Evolutionary conservation across 2,888 invertebrate genomes (phyloP).

Genomic region (Caenorhabditis sp.): DNA sequence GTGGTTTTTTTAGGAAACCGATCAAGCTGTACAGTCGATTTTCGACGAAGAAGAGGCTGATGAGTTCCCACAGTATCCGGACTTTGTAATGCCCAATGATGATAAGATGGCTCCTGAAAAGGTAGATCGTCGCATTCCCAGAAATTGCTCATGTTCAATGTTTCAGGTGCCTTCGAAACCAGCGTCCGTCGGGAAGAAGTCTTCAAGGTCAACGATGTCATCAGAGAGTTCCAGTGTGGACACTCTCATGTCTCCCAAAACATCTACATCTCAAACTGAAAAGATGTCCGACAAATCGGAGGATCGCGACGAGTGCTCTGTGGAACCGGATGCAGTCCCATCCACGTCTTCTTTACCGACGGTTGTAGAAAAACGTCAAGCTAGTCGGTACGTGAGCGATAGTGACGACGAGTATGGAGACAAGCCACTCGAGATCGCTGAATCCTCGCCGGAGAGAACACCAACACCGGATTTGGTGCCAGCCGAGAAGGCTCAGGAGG

Average conservation of each 20-base stretch:
- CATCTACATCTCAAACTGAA: constrained; percentile 1
- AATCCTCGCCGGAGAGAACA: constrained; percentile 16
- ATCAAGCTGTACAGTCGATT: constrained; percentile 66
- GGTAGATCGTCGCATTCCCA: not conserved
- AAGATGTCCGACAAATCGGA: not conserved
- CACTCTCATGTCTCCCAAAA: not conserved
- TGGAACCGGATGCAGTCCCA: not conserved
- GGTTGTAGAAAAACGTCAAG: not conserved
- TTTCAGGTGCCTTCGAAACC: not conserved
- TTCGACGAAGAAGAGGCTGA: constrained; percentile 69
- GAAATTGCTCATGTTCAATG: not conserved
- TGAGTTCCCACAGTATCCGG: constrained; percentile 65
- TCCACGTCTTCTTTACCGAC: not conserved
- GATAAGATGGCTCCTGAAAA: constrained; percentile 16
- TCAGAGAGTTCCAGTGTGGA: not conserved
- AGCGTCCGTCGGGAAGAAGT: not conserved
- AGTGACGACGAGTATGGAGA: not conserved
- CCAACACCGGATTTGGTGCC: constrained; percentile 26
- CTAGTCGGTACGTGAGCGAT: not conserved
- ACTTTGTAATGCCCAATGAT: constrained; percentile 53
- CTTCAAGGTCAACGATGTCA: not conserved
- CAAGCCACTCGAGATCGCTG: not conserved
- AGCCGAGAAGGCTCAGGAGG: not conserved
- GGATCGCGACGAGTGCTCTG: not conserved
- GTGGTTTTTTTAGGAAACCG: constrained; percentile 65